Evolutionary conservation across 2,797 vertebrate genomes (phyloP).

Genomic region (Galagoides demidoff): DNA sequence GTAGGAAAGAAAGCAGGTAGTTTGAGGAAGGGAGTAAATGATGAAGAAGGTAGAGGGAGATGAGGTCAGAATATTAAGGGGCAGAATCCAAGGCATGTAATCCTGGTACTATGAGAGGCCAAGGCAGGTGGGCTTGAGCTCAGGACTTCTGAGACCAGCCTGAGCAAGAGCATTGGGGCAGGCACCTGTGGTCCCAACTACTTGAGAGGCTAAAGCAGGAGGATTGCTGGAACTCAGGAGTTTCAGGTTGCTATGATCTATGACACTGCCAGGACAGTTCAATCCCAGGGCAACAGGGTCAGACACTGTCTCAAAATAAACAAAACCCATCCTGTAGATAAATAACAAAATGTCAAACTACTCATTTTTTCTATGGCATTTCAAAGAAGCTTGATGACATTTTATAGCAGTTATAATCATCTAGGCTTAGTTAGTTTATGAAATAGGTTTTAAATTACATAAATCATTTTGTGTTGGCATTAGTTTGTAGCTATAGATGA

Average conservation of each 20-base stretch:
- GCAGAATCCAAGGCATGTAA: neutral
- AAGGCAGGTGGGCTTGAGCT: too few relatives aligned
- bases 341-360: neutral
- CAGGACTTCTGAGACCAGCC: too few relatives aligned
- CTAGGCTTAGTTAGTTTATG: slow-evolving; percentile 29
- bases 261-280: too few relatives aligned
- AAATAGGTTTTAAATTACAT: slow-evolving; percentile 49
- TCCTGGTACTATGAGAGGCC: too few relatives aligned
- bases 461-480: slow-evolving; percentile 35
- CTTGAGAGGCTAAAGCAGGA: neutral
- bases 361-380: slow-evolving; percentile 19
- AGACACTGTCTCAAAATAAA: neutral
- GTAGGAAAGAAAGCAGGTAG: neutral
- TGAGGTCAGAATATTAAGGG: slow-evolving; percentile 17
- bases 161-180: too few relatives aligned
- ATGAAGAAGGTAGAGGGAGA: neutral
- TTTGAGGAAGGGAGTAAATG: neutral
- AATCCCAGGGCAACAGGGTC: neutral
- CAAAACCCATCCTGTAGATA: neutral
- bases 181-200: neutral
- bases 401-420: slow-evolving; percentile 30
- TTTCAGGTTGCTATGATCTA: too few relatives aligned
- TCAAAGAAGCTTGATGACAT: neutral
- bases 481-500: neutral
- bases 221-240: too few relatives aligned